Conservation (phyloP, 2,797 vertebrate species). For the Uromys caudimaculatus region DNA sequence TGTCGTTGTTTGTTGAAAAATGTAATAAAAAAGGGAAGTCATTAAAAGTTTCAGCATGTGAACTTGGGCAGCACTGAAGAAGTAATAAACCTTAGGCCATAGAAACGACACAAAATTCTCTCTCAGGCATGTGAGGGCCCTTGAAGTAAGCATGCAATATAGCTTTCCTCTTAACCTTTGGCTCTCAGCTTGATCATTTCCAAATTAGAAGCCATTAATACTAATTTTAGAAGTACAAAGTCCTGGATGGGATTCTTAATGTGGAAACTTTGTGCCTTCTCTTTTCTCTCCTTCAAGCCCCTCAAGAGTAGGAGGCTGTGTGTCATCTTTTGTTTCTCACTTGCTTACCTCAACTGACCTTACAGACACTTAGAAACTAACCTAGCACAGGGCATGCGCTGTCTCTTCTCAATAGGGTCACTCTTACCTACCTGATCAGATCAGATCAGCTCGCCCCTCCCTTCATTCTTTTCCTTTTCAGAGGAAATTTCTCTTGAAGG, state of each 20-base stretch:
- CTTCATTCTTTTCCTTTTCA: constrained; percentile 25
- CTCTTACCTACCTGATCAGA: not conserved
- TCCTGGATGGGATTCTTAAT: constrained; percentile 17
- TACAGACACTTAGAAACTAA: not conserved
- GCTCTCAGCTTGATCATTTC: constrained; percentile 62
- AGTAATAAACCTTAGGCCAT: constrained; percentile 35
- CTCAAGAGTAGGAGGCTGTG: not conserved
- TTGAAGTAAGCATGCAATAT: constrained; percentile 35
- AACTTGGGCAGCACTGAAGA: constrained; percentile 8
- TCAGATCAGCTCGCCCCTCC: not conserved
- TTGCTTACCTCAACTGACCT: not conserved
- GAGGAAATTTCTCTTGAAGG: constrained; percentile 1
- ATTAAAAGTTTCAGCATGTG: constrained; percentile 45
- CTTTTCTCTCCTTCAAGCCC: not conserved
- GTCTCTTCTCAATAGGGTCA: not conserved
- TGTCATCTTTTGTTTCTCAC: not conserved
- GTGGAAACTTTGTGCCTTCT: not conserved
- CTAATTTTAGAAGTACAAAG: constrained; percentile 18
- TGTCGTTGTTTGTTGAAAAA: constrained; percentile 36
- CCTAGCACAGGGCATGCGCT: not conserved
- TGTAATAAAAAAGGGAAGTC: constrained; percentile 33
- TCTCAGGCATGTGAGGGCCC: constrained; percentile 2
- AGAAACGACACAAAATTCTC: constrained; percentile 51
- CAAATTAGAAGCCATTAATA: constrained; percentile 65
- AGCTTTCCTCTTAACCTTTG: constrained; percentile 52